Evolutionary conservation across 2,113 vertebrate genomes (phyloP).

Genomic region (Hystrix brachyura): DNA sequence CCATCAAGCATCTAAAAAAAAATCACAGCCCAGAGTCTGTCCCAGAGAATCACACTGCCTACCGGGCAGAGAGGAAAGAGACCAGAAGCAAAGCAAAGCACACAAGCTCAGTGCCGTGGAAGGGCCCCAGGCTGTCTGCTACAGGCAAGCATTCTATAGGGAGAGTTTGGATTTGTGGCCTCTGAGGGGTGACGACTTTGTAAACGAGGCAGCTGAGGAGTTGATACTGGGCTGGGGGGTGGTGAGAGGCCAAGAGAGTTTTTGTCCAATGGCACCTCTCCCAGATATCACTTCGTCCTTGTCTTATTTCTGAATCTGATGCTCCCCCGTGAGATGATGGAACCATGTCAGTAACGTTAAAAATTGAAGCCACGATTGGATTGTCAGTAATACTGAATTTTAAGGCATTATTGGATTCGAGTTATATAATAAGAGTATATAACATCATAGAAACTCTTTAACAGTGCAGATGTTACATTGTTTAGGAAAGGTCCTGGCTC

Average conservation of each 20-base stretch:
- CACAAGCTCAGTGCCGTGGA: not conserved
- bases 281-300: not conserved
- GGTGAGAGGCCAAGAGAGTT: not conserved
- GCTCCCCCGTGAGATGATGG: not conserved
- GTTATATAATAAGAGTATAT: not conserved
- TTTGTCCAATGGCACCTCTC: not conserved
- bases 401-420: not conserved
- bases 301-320: not conserved
- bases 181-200: not conserved
- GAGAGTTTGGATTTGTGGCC: no score
- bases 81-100: not conserved
- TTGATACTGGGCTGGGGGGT: not conserved
- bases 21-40: not conserved
- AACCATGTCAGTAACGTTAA: not conserved
- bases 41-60: not conserved
- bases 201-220: not conserved
- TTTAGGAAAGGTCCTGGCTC: not conserved
- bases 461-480: not conserved
- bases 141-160: not conserved
- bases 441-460: constrained; percentile 30
- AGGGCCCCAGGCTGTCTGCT: no score
- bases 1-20: not conserved
- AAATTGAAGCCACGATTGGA: not conserved
- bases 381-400: constrained; percentile 2
- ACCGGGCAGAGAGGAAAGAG: not conserved